Base-by-base conservation (phyloP, 2,797 vertebrate species). In the Cossypha niveicapilla region DNA sequence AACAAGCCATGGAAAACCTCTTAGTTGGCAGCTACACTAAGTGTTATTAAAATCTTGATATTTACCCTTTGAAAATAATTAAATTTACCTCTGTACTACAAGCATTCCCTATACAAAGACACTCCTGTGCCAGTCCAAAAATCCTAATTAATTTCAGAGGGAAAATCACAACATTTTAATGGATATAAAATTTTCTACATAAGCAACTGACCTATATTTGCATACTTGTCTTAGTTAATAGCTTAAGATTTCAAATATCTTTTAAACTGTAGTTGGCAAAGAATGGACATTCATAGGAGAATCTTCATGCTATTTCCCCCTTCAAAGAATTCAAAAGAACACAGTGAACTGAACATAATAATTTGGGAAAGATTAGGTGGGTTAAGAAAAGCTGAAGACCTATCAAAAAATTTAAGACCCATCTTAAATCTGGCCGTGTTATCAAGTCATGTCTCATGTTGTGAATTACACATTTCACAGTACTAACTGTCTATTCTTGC, bases 61-160 rank as follows among this genome's bases (percentile, higher is more conserved):
- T 86, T 91, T 89, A 87, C 77, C 84, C 86, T 82, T 63, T 73
- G 88, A 92, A 96, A 92, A 86, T 86, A 91, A 82, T 92, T 94
- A 90, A 73, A 87, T 92, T 89, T 87, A 87, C 47, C 34, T 70
- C 66, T 56, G 19, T 63, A 70, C 11, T 67, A 19, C 32, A 89
- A 82, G 28, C 10, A 62, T 82, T 95, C 66, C 56, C 34, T 60
- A 32, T 56, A 48, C 30, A 75, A 34, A 57, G 15, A 72, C 18
- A 56, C 18, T 88, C 18, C 18, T 32, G 10, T 61, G 44, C 56
- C 39, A 93, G 24, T 51, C 28, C 16, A 88, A 71, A 39, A 63
- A 48, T 41, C 10, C 19, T 94, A 94, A 96, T 94, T 92, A 94
- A 77, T 95, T 96, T 92, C 92, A 94, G n/a, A 86, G 75, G 65